phyloP scores from a whole-genome alignment of 2,888 invertebrate genomes.

The Hipparchia sbordonii region DNA sequence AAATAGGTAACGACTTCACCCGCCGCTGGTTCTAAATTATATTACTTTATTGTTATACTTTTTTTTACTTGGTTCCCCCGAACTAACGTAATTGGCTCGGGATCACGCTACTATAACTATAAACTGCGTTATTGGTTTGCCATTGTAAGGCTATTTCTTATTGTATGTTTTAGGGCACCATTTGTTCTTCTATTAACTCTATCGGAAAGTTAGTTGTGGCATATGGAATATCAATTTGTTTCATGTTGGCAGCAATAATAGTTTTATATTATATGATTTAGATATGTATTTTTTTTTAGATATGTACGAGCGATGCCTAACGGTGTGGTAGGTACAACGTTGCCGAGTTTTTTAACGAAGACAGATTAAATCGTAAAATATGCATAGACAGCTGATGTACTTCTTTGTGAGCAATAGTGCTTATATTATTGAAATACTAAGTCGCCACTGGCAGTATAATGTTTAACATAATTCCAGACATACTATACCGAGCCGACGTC shows the following conservation, averaged over 20 bases:
- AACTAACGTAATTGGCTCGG: constrained; percentile 79
- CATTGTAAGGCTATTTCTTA: constrained; percentile 57
- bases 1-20: constrained; percentile 72
- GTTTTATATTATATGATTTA: too few species aligned
- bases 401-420: too few species aligned
- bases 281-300: too few species aligned
- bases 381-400: too few species aligned
- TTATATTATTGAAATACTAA: too few species aligned
- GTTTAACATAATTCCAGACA: too few species aligned
- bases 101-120: constrained; percentile 79
- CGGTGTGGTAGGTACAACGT: too few species aligned
- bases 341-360: too few species aligned
- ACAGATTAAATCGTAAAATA: too few species aligned
- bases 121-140: constrained; percentile 75
- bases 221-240: constrained; percentile 37
- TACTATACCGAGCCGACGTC: constrained; percentile 23
- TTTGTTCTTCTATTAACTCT: constrained; percentile 40
- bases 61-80: constrained; percentile 73
- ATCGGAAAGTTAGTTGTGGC: constrained; percentile 33
- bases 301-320: not conserved
- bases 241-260: constrained; percentile 3
- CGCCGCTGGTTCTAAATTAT: constrained; percentile 73
- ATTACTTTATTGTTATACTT: constrained; percentile 81
- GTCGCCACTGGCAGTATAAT: too few species aligned
- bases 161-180: constrained; percentile 39